phyloP scores from a whole-genome alignment of 2,113 vertebrate genomes.

The Zosterops borbonicus region DNA sequence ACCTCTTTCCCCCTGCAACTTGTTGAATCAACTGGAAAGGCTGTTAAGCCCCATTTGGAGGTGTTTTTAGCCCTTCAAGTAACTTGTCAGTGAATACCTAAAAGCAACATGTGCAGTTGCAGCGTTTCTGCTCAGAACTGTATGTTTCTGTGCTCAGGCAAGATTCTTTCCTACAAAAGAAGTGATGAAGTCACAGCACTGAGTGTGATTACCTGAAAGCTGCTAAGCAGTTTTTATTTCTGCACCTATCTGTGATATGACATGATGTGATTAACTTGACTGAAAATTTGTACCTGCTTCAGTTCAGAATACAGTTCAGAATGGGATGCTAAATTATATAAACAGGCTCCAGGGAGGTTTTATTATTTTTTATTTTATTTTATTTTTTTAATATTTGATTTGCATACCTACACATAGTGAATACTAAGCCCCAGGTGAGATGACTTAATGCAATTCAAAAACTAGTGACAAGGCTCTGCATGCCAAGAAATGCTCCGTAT shows the following conservation, averaged over 20 bases:
- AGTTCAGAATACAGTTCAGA: not conserved
- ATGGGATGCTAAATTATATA: not conserved
- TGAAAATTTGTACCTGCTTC: not conserved
- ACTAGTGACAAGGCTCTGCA: not conserved
- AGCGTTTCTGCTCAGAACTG: not conserved
- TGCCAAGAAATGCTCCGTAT: not conserved
- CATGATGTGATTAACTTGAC: not conserved
- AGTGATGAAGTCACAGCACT: not conserved
- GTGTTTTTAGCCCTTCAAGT: not conserved
- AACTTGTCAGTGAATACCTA: not conserved
- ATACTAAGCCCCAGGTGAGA: not conserved
- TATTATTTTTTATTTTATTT: not conserved
- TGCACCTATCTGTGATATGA: not conserved
- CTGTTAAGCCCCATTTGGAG: not conserved
- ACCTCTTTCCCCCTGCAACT: accelerated
- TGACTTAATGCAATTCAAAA: not conserved
- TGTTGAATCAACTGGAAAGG: not conserved
- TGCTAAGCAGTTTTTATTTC: not conserved
- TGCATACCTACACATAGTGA: not conserved
- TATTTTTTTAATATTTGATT: not conserved
- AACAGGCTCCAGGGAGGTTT: not conserved
- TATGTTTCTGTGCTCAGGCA: not conserved
- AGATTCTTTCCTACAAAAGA: not conserved
- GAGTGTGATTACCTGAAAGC: not conserved
- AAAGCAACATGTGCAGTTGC: not conserved